These are phyloP conservation scores for Lycophotia porphyrea DNA, from an alignment of 2,888 invertebrate species.

Conservation along the genomic window DNA sequence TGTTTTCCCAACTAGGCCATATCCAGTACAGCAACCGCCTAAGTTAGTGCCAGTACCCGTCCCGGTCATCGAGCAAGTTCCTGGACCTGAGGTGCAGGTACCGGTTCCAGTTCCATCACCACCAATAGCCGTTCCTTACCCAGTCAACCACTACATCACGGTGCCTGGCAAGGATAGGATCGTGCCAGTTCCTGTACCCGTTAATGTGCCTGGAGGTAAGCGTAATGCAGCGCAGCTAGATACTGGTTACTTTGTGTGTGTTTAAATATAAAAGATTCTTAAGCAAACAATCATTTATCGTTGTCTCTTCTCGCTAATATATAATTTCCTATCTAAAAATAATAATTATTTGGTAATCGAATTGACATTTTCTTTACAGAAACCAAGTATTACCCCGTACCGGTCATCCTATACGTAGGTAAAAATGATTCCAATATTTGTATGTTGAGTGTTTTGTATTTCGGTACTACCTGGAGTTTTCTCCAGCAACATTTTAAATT, in stretches of 20 bases:
- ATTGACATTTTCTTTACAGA: conserved; percentile 70
- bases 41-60: conserved; percentile 67
- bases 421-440: conserved; percentile 57
- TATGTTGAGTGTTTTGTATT: not conserved
- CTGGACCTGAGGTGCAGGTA: conserved; percentile 62
- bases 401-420: conserved; percentile 80
- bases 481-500: not conserved
- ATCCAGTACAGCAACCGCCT: conserved; percentile 76
- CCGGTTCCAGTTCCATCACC: conserved; percentile 78
- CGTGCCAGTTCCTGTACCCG: conserved; percentile 76
- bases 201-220: conserved; percentile 59
- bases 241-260: not conserved
- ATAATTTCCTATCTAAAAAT: not conserved
- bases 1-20: conserved; percentile 65
- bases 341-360: not conserved
- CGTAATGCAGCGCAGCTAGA: not conserved
- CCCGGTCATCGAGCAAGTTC: conserved; percentile 70
- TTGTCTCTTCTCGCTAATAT: not conserved
- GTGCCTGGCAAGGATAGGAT: conserved; percentile 77
- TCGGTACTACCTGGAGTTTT: not conserved
- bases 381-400: conserved; percentile 75
- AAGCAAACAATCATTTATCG: not conserved
- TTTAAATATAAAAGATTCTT: not conserved
- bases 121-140: conserved; percentile 73
- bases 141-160: conserved; percentile 76